Base-by-base conservation (phyloP, 2,797 vertebrate species). In the Siniperca undulata region DNA sequence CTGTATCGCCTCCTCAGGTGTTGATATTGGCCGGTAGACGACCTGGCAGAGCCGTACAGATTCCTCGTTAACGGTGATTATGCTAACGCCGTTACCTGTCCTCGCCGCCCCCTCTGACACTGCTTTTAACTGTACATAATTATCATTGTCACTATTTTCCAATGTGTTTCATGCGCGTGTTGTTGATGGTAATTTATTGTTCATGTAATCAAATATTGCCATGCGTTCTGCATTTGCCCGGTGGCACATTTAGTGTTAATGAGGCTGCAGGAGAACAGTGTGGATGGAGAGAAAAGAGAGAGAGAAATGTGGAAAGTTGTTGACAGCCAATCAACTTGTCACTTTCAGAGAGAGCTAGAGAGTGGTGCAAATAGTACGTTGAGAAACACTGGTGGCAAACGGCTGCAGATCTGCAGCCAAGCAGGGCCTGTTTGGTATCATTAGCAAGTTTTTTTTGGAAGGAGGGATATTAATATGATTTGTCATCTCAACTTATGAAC, bases 111-210 rank as follows among this genome's bases (percentile, higher is more conserved):
- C 75, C 86, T 77, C 85, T 84, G 89, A 94, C 90, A 87, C 88
- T 40, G 64, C 86, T 94, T 94, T 91, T 93, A 92, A 93, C 94
- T 93, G 76, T 84, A 91, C 94, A 89, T 95, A 94, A 95, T 95
- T 93, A 95, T 86, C 85, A 74, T 81, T 88, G 87, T 86, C 93
- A 93, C 87, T 87, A 87, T 86, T 84, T 91, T 92, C 91, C 93
- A 87, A 77, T 74, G 88, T 82, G 91, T 91, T 94, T 90, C 83
- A 75, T 88, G 84, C 91, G 89, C 83, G 74, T 86, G 90, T 95
- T 95, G 94, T 95, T 95, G 94, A 93, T 94, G 94, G 92, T 95
- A 95, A 96, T 96, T 95, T 95, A 95, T 95, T 94, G 94, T 95
- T 95, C 93, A 91, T 95, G 94, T 95, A 93, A 94, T 95, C 94